phyloP scores from a whole-genome alignment of 2,797 vertebrate species.

The Crocidura indochinensis region DNA sequence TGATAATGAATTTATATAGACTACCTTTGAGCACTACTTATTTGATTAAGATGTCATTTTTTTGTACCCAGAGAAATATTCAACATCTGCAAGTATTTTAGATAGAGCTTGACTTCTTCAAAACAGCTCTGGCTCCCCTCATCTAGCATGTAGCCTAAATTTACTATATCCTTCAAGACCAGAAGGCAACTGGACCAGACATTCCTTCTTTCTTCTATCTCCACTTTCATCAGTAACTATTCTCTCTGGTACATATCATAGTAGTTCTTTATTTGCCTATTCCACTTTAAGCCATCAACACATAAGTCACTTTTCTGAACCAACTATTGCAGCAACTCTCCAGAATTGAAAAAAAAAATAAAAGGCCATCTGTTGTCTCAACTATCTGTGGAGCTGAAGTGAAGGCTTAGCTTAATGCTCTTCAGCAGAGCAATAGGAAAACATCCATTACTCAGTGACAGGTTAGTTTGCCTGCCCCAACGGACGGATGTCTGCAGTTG shows the following conservation, averaged over 20 bases:
- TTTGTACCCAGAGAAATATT: not conserved
- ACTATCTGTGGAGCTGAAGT: conserved; percentile 90
- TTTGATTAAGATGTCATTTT: conserved; percentile 48
- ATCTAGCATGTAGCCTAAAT: conserved; percentile 10
- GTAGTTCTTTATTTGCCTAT: conserved; percentile 75
- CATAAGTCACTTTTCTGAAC: conserved; percentile 80
- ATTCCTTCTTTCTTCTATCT: conserved; percentile 40
- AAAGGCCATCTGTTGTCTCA: conserved; percentile 88
- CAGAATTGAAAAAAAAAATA: conserved; percentile 73
- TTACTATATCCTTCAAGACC: conserved; percentile 42
- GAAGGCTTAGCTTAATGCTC: conserved; percentile 89
- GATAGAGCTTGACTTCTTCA: conserved; percentile 48
- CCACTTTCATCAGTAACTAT: not conserved
- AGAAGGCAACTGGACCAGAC: conserved; percentile 15
- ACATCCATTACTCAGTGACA: conserved; percentile 89
- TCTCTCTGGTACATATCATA: not conserved
- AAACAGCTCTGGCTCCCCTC: not conserved
- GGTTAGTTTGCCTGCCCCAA: conserved; percentile 88
- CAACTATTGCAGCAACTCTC: conserved; percentile 82
- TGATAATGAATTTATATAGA: conserved; percentile 27
- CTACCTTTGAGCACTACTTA: conserved; percentile 23
- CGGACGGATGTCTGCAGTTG: conserved; percentile 87
- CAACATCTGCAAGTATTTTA: conserved; percentile 39
- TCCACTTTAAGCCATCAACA: conserved; percentile 77
- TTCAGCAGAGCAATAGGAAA: conserved; percentile 90